Percentiles rank a stretch among this genome's conserved stretches.
Conservation (phyloP, 2,888 invertebrate genomes). For the Hirudinaria manillensis region DNA sequence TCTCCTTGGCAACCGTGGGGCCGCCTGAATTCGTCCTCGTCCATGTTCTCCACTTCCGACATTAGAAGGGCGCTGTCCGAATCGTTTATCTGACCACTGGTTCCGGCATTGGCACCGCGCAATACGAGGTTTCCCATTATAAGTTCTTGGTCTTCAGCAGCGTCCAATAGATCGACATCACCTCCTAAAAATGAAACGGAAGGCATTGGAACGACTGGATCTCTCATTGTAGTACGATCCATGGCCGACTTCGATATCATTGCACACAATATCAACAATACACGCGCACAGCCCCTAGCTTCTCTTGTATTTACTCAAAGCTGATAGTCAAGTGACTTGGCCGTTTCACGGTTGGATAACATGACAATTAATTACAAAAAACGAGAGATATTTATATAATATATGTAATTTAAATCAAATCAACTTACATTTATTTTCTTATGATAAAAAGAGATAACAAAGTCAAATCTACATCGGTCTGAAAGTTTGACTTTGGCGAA, state of each 20-base stretch:
- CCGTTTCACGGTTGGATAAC: too few relatives aligned
- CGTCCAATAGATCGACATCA: neutral
- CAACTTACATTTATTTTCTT: too few relatives aligned
- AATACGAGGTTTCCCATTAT: constrained; percentile 7
- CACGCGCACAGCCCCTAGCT: too few relatives aligned
- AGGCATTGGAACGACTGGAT: neutral
- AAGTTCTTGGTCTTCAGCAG: constrained; percentile 6
- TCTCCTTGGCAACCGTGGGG: neutral
- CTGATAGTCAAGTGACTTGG: too few relatives aligned
- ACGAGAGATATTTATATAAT: too few relatives aligned
- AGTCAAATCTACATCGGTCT: too few relatives aligned
- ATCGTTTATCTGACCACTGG: neutral
- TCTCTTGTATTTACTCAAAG: too few relatives aligned
- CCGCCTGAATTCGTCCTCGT: neutral
- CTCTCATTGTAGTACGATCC: neutral
- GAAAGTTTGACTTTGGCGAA: too few relatives aligned
- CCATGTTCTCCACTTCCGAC: constrained; percentile 24
- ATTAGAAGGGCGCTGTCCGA: constrained; percentile 26
- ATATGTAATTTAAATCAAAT: too few relatives aligned
- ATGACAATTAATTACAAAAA: too few relatives aligned
- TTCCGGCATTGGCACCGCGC: neutral
- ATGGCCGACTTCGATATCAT: neutral
- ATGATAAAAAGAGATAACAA: too few relatives aligned
- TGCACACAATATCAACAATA: neutral
- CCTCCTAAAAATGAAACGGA: neutral